phyloP scores from a whole-genome alignment of 1,140 invertebrate species.

The Dinoponera quadriceps region DNA sequence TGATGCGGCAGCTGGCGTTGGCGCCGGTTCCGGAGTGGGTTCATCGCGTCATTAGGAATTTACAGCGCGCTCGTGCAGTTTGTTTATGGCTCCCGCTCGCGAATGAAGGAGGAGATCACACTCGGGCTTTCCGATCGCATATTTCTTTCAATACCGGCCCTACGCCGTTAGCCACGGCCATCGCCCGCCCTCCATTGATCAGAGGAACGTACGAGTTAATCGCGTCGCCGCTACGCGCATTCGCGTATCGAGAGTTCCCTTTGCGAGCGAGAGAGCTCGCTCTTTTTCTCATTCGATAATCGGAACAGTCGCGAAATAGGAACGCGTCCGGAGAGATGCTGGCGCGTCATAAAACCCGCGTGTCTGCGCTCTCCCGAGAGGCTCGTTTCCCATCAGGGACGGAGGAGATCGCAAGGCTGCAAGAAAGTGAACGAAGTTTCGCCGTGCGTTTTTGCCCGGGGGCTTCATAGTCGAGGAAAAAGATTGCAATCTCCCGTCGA shows the following conservation, averaged over 20 bases:
- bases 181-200: neutral
- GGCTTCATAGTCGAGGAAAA: neutral
- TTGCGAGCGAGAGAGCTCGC: neutral
- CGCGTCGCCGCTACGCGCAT: neutral
- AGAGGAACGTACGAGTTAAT: conserved; percentile 6
- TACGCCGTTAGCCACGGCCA: neutral
- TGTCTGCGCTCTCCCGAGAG: conserved; percentile 1
- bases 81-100: neutral
- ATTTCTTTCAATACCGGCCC: conserved; percentile 8
- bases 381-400: neutral
- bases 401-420: neutral
- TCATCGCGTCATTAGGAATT: conserved; percentile 26
- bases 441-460: neutral
- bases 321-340: conserved; percentile 1
- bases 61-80: neutral
- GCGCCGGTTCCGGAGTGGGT: neutral
- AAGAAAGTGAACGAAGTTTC: conserved; percentile 3
- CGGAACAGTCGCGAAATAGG: neutral
- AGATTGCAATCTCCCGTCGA: neutral
- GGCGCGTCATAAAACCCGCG: neutral
- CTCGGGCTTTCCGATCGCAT: conserved; percentile 3
- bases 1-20: neutral
- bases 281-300: conserved; percentile 19
- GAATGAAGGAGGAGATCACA: neutral
- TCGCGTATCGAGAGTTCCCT: conserved; percentile 17